phyloP scores from a whole-genome alignment of 2,797 vertebrate species.

The Epinephelus malabaricus region DNA sequence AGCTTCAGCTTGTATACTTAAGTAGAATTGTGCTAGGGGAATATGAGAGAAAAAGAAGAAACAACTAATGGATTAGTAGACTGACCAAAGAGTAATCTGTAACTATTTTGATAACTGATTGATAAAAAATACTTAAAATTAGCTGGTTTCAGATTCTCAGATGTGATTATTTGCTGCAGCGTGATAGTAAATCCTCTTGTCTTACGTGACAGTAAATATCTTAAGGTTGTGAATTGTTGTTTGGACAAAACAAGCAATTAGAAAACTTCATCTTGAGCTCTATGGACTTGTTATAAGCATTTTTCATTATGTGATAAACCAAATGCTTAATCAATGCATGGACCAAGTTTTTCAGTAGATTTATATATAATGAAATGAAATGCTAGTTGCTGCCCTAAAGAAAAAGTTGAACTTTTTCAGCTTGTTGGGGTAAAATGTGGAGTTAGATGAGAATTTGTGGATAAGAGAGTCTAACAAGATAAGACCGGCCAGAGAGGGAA shows the following conservation, averaged over 20 bases:
- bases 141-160: neutral
- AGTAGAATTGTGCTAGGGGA: too few species aligned
- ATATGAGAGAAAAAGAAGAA: neutral
- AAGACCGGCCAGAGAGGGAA: neutral
- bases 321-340: neutral
- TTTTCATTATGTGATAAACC: neutral
- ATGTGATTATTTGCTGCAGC: neutral
- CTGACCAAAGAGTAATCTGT: neutral
- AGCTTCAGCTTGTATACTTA: neutral
- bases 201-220: neutral
- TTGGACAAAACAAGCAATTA: neutral
- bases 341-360: neutral
- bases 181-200: neutral
- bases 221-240: neutral
- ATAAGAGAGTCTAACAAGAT: neutral
- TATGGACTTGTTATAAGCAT: neutral
- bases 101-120: neutral
- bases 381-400: neutral
- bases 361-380: neutral
- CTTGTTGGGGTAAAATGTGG: neutral
- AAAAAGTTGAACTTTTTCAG: neutral
- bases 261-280: neutral
- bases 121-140: neutral
- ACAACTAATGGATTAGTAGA: neutral
- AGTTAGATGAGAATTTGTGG: neutral